Conservation (phyloP, 2,888 invertebrate genomes). For the Drosophila mettleri region DNA sequence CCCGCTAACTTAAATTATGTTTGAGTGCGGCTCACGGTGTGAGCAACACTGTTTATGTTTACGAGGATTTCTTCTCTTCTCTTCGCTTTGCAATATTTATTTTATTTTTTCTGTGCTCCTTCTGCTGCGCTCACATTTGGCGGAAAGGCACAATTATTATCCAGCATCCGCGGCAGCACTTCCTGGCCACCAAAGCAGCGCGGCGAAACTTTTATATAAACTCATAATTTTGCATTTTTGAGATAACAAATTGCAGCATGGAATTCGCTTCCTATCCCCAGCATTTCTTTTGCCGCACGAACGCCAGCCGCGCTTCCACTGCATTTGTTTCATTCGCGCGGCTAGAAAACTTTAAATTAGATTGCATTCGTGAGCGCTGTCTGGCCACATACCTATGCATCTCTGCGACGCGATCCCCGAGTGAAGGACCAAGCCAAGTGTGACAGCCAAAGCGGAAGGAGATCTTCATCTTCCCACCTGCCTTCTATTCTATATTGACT, state of each 20-base stretch:
- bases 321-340: slow-evolving; percentile 52
- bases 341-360: slow-evolving; percentile 74
- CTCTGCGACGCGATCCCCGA: background rate
- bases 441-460: no score
- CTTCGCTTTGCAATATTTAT: background rate
- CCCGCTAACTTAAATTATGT: slow-evolving; percentile 67
- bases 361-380: slow-evolving; percentile 61
- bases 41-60: slow-evolving; percentile 24
- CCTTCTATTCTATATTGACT: background rate
- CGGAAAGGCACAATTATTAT: slow-evolving; percentile 72
- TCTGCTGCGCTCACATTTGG: slow-evolving; percentile 42
- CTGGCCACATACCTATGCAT: background rate
- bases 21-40: slow-evolving; percentile 35
- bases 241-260: slow-evolving; percentile 79
- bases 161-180: slow-evolving; percentile 58
- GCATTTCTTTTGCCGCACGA: slow-evolving; percentile 5
- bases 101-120: slow-evolving; percentile 4
- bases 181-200: slow-evolving; percentile 65
- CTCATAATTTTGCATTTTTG: slow-evolving; percentile 79
- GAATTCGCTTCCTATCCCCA: slow-evolving; percentile 57
- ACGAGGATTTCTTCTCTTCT: slow-evolving; percentile 2
- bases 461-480: background rate
- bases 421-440: background rate
- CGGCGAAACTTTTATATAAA: slow-evolving; percentile 76
- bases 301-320: slow-evolving; percentile 11